Evolutionary conservation across 2,113 vertebrate genomes (phyloP), one percentile per base, ranked within the genome.

Genomic region (Marcusenius ussheri): DNA sequence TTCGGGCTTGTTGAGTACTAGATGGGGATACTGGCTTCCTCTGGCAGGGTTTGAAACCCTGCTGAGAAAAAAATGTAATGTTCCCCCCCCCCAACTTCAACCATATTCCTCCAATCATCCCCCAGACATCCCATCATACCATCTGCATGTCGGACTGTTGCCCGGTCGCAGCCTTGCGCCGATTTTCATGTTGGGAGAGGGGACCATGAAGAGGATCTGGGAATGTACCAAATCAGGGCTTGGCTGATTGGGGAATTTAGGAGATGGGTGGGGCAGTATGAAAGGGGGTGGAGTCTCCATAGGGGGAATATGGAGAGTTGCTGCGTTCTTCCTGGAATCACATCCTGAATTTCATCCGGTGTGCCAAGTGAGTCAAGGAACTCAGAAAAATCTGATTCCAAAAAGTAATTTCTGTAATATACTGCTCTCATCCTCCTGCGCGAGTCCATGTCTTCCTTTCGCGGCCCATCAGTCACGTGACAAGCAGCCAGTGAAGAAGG

Each of bases 141-240:
- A 83, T 89, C 10, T 80, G 47, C 88, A 89, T 89, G 88, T 83
- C 46, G 17, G n/a, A 24, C 50, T 74, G 39, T 88, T n/a, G 21
- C 24, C 10, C 7, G 50, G 39, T 62, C 7, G 21, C 50, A 39
- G 51, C 24, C 39, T 31, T 21, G 27, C 31, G 15, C 87, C 17
- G 53, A 45, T 70, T 50, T 70, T 19, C 17, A 53, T 89, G 88
- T 83, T 53, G 47, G 74, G 88, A 89, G 74, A 53, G 88, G 70
- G 88, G 66, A 80, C 45, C 74, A 51, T 42, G 51, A 70, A 39
- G 35, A 45, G 47, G 39, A 53, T 27, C 8, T 51, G 31, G 88
- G 47, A 46, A 17, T 51, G 13, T 45, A 47, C 17, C 83, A 84
- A 84, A 84, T 49, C 27, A 35, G 49, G 46, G 11, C 27, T 10